Percentiles rank a stretch among this genome's conserved stretches.
Evolutionary conservation across 2,113 vertebrate genomes (phyloP).

Genomic region (Petroica traversi): DNA sequence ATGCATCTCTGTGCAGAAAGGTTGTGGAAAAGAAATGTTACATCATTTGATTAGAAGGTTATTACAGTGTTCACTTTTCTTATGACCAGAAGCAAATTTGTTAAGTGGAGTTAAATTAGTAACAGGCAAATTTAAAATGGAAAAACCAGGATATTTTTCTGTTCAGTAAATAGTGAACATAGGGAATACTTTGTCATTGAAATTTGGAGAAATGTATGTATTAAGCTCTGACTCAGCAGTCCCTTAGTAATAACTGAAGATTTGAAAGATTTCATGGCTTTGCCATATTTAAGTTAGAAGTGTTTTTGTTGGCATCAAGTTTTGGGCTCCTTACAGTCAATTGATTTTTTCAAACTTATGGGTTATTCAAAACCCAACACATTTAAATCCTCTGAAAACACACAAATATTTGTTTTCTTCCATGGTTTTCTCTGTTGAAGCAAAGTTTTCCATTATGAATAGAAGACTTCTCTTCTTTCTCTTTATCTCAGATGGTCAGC

Average conservation of each 20-base stretch:
- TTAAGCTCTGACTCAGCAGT: not conserved
- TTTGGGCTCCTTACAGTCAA: not conserved
- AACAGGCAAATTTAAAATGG: not conserved
- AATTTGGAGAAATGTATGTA: not conserved
- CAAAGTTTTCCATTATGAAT: not conserved
- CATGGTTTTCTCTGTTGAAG: not conserved
- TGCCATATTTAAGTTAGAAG: not conserved
- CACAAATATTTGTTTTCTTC: not conserved
- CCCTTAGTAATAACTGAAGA: not conserved
- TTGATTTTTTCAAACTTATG: not conserved
- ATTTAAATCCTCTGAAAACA: not conserved
- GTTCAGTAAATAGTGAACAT: not conserved
- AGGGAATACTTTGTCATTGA: not conserved
- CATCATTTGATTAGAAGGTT: not conserved
- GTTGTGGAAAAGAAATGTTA: not conserved
- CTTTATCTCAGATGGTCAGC: slow-evolving; percentile 89
- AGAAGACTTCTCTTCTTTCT: not conserved
- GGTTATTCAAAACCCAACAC: not conserved
- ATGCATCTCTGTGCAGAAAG: not conserved
- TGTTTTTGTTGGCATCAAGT: not conserved
- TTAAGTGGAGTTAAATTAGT: not conserved
- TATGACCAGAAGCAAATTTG: not conserved
- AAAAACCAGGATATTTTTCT: not conserved
- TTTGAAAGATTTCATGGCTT: not conserved
- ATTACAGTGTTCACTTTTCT: not conserved